Percentiles rank a stretch among this genome's conserved stretches.
phyloP scores from a whole-genome alignment of 1,140 invertebrate species.

The Hycleus cichorii region DNA sequence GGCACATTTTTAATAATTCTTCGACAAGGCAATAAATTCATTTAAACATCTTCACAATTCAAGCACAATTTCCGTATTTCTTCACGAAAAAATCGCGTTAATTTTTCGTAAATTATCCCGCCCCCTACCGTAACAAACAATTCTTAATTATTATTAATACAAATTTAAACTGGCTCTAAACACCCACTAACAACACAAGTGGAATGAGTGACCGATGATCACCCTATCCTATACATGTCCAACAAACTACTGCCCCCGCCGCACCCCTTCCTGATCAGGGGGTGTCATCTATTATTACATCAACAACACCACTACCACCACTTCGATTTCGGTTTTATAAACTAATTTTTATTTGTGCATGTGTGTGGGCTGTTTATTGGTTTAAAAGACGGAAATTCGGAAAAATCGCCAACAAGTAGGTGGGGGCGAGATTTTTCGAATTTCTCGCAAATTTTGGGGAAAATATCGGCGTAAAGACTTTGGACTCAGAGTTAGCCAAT shows the following conservation, averaged over 20 bases:
- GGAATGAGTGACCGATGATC: conserved; percentile 27
- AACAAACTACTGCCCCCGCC: conserved; percentile 1
- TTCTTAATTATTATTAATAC: background rate
- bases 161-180: conserved; percentile 8
- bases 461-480: background rate
- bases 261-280: conserved; percentile 5
- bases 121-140: background rate
- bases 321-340: background rate
- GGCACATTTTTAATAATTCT: no score
- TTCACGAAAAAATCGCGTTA: background rate
- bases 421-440: no score
- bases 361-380: background rate
- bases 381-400: background rate
- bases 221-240: conserved; percentile 18
- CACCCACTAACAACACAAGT: conserved; percentile 25
- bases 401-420: background rate
- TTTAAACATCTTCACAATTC: conserved; percentile 2
- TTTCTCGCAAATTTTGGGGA: no score
- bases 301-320: conserved; percentile 18
- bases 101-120: no score
- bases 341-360: conserved; percentile 1
- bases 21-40: no score
- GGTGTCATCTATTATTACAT: conserved; percentile 30
- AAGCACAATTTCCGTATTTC: conserved; percentile 1
- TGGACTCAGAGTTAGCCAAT: background rate